phyloP scores from a whole-genome alignment of 2,113 vertebrate genomes.

The Smithornis capensis region DNA sequence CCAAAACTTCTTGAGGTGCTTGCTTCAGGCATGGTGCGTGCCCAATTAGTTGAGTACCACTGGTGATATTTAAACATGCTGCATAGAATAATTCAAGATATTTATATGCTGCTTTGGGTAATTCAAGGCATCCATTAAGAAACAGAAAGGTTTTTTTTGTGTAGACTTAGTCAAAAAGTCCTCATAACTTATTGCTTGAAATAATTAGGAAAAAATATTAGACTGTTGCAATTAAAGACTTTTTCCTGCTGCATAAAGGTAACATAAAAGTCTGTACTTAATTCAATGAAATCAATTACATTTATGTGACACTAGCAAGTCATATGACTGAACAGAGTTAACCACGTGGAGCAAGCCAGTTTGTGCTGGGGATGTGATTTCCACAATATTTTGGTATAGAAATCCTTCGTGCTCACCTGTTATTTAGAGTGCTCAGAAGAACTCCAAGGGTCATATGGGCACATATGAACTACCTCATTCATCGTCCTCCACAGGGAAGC shows the following conservation, averaged over 20 bases:
- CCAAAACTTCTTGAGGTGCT: neutral
- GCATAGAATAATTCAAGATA: neutral
- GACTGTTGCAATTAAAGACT: neutral
- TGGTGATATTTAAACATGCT: neutral
- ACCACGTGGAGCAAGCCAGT: neutral
- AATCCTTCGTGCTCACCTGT: neutral
- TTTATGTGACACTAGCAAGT: neutral
- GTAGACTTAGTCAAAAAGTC: neutral
- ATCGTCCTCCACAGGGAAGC: neutral
- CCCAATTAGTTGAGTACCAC: neutral
- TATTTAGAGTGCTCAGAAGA: neutral
- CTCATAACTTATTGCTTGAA: neutral
- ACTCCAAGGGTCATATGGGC: neutral
- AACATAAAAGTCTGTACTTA: neutral
- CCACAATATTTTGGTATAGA: neutral
- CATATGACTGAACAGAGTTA: neutral
- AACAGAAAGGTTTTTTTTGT: neutral
- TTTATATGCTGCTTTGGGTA: neutral
- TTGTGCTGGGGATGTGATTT: neutral
- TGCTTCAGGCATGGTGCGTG: neutral
- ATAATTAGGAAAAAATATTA: neutral
- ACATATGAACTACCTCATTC: neutral
- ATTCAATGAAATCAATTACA: neutral
- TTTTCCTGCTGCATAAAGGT: neutral
- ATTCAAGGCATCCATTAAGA: neutral